These are phyloP conservation scores for Myocastor coypus DNA, from an alignment of 2,113 vertebrate genomes.

Conservation along the genomic window DNA sequence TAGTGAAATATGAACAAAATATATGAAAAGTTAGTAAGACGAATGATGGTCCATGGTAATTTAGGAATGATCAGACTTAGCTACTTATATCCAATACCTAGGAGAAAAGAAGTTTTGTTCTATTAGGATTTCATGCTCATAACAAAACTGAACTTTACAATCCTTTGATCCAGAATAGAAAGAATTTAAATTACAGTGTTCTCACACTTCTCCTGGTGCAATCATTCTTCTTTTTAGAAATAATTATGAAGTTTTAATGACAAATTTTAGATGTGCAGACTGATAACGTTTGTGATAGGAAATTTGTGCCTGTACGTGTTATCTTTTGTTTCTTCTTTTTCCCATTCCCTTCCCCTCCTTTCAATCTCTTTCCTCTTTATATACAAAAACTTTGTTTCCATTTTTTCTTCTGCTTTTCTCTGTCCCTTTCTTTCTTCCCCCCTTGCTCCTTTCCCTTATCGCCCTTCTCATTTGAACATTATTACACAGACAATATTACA, in stretches of 20 bases:
- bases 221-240: constrained; percentile 57
- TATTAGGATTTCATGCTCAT: constrained; percentile 47
- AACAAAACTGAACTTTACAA: constrained; percentile 60
- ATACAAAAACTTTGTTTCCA: not conserved
- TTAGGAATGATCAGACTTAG: constrained; percentile 69
- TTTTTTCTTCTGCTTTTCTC: not conserved
- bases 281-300: not conserved
- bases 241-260: not conserved
- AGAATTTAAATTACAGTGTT: not conserved
- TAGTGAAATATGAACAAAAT: constrained; percentile 77
- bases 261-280: not conserved
- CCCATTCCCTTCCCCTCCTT: too few relatives aligned
- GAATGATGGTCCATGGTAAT: constrained; percentile 63
- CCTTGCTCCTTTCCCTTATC: not conserved
- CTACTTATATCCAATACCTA: constrained; percentile 57
- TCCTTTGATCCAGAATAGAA: constrained; percentile 38
- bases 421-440: not conserved
- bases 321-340: too few relatives aligned
- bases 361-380: not conserved
- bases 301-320: not conserved
- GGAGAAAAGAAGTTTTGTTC: constrained; percentile 27
- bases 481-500: not conserved
- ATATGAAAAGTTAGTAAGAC: constrained; percentile 80
- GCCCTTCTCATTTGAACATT: not conserved
- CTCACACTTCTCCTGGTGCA: constrained; percentile 18